These are phyloP conservation scores for Wiebesia pumilae DNA, from an alignment of 1,140 invertebrate genomes.

Conservation along the genomic window DNA sequence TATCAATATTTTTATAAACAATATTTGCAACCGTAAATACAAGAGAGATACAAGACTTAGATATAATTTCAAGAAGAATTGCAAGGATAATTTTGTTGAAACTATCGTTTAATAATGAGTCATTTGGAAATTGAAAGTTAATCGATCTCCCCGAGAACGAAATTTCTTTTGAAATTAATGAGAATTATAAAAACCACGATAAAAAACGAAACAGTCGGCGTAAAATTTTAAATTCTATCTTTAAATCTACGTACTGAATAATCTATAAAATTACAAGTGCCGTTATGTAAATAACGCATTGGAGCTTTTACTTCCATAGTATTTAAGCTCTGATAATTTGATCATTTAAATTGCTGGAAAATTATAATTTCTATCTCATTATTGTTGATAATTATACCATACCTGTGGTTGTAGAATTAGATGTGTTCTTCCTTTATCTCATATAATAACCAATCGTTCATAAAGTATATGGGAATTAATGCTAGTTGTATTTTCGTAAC, in stretches of 20 bases:
- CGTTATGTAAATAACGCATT: not conserved
- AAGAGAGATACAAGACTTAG: too few species aligned
- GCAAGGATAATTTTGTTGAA: too few species aligned
- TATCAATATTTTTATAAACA: too few species aligned
- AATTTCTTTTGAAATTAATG: too few species aligned
- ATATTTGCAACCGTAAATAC: too few species aligned
- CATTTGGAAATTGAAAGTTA: too few species aligned
- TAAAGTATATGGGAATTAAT: slow-evolving; percentile 19
- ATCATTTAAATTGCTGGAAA: slow-evolving; percentile 8
- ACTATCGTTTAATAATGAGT: too few species aligned
- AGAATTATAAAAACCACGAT: too few species aligned
- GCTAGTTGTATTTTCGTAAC: not conserved
- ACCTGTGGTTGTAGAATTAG: not conserved
- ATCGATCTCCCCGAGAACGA: too few species aligned
- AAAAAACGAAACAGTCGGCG: too few species aligned
- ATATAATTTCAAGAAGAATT: too few species aligned
- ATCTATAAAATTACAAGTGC: not conserved
- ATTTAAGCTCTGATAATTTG: not conserved
- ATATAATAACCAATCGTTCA: slow-evolving; percentile 20
- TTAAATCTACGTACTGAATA: not conserved
- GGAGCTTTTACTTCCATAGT: slow-evolving; percentile 7
- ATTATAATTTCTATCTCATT: slow-evolving; percentile 22
- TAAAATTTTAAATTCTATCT: not conserved
- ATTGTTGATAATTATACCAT: slow-evolving; percentile 24
- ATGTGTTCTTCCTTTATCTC: not conserved